Evolutionary conservation across 1,140 invertebrate genomes (phyloP).

Genomic region (Pseudobourletiella spinata): DNA sequence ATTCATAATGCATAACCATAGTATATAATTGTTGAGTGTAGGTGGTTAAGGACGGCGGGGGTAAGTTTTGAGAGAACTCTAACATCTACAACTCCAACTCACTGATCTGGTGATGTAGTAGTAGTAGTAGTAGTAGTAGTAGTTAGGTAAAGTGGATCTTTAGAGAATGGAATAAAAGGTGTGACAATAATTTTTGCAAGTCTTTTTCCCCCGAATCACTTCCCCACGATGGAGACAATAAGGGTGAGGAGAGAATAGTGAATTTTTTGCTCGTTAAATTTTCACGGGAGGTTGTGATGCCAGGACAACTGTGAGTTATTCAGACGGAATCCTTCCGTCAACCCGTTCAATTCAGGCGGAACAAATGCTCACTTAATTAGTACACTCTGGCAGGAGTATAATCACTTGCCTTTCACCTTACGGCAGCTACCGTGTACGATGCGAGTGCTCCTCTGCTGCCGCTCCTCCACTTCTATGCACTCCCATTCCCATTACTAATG

Average conservation of each 20-base stretch:
- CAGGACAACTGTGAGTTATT: constrained; percentile 23
- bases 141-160: background rate
- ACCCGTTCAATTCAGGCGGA: constrained; percentile 20
- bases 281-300: constrained; percentile 31
- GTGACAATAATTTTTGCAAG: constrained; percentile 17
- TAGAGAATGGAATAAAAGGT: background rate
- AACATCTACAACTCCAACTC: too few relatives aligned
- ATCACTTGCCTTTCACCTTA: constrained; percentile 18
- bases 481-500: too few relatives aligned
- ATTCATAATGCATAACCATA: too few relatives aligned
- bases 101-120: too few relatives aligned
- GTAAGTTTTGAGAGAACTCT: too few relatives aligned
- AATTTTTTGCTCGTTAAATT: constrained; percentile 37
- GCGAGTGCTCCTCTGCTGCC: too few relatives aligned
- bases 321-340: background rate
- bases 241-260: constrained; percentile 9
- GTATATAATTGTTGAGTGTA: too few relatives aligned
- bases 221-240: constrained; percentile 16
- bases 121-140: too few relatives aligned
- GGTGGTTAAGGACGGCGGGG: too few relatives aligned
- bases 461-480: too few relatives aligned
- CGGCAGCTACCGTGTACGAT: too few relatives aligned
- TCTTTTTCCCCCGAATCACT: constrained; percentile 10
- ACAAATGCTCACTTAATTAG: constrained; percentile 32
- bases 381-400: constrained; percentile 14